Percentiles rank a stretch among this genome's conserved stretches.
Conservation (phyloP, 1,140 invertebrate species). For the Pseudomyrmex pallidus region DNA sequence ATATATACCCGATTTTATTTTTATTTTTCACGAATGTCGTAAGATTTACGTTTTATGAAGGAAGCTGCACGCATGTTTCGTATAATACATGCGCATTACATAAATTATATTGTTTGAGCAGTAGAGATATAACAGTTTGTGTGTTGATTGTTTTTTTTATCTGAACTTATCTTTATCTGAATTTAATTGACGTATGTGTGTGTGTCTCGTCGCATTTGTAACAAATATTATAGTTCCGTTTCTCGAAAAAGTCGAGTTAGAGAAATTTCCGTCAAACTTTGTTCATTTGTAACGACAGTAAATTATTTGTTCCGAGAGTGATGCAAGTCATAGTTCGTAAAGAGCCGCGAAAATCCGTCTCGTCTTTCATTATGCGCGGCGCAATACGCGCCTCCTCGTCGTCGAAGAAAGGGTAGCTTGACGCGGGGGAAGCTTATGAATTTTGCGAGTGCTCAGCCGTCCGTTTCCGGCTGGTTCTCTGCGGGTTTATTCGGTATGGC, state of each 20-base stretch:
- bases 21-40: conserved; percentile 1
- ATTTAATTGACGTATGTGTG: no score
- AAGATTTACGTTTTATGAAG: not conserved
- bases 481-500: conserved; percentile 58
- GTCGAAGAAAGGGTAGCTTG: conserved; percentile 54
- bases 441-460: conserved; percentile 69
- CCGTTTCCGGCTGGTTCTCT: conserved; percentile 61
- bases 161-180: no score
- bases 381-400: conserved; percentile 42
- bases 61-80: not conserved
- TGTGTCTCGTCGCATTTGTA: conserved; percentile 1
- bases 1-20: not conserved
- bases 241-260: conserved; percentile 73
- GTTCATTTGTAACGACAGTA: conserved; percentile 80
- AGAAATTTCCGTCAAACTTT: conserved; percentile 74
- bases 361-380: conserved; percentile 74
- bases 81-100: not conserved
- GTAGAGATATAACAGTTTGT: not conserved
- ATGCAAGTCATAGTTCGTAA: conserved; percentile 81
- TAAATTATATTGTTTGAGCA: not conserved
- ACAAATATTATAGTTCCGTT: conserved; percentile 15
- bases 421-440: conserved; percentile 76
- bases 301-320: conserved; percentile 77
- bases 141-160: no score
- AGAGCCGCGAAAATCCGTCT: conserved; percentile 69